Base-by-base conservation (phyloP, 1,140 invertebrate genomes). In the Metopolophium dirhodum region DNA sequence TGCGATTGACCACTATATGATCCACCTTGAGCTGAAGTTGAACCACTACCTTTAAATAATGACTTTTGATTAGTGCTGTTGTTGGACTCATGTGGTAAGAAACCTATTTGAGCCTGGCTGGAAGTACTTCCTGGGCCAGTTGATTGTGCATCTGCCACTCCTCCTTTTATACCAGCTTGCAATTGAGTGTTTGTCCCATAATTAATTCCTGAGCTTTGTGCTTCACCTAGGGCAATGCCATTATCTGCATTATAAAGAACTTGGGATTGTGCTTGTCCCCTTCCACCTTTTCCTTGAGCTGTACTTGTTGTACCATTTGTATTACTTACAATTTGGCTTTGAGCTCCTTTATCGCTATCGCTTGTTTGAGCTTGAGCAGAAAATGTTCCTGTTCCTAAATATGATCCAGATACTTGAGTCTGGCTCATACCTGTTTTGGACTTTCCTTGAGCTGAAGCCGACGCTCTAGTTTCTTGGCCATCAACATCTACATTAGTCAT, bases 101-200 rank as follows among this genome's bases (percentile, higher is more conserved):
- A 98, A 9, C 97, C 97, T 83, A 98, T 98, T 95, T 98, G 97
- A 30, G 97, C 97, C 95, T 98, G 97, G 57, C 97, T 98, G 4
- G 97, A 98, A 0, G 97, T 98, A 94, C 96, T 97, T 7, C 97
- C 97, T 35, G 97, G 97, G 4, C 97, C 97, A 94, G 97, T 97
- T 3, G 97, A 97, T 96, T 98, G 97, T 2, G 97, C 97, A 95
- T 98, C 97, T 14, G 97, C 97, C 95, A 98, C 96, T 9, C 97
- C 97, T 47, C 97, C 97, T 95, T 97, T 97, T 22, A 96, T 96
- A 93, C 97, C 97, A 11, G 97, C 97, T 96, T 97, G 96, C 14
- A 98, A 97, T 95, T 97, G 97, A 18, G 96, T 96, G 95, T 97
- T 97, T 1, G 97, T 97, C 30, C 97, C 97, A 94, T 98, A 97